Evolutionary conservation across 1,140 invertebrate genomes (phyloP).

Genomic region (roundworm (Caenorhabditis elegans)): WBcel235 BX284605.5:14870001-14870500

Average conservation of each 20-base stretch:
- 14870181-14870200: background rate
- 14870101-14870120: background rate
- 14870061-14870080: background rate
- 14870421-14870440: background rate
- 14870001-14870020: too few species aligned
- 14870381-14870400: conserved; percentile 14
- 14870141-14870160: conserved; percentile 14
- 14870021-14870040: too few species aligned
- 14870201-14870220: background rate
- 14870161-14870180: conserved; percentile 11
- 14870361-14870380: background rate
- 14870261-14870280: too few species aligned
- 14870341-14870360: conserved; percentile 15
- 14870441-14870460: conserved; percentile 18
- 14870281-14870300: background rate
- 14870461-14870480: conserved; percentile 6
- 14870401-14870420: background rate
- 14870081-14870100: conserved; percentile 12
- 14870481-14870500: conserved; percentile 25
- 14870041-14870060: background rate
- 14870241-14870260: conserved; percentile 1
- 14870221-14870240: background rate
- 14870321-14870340: conserved; percentile 14
- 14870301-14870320: background rate
- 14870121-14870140: background rate